Evolutionary conservation across 92 coral and sea anemone genomes (phyloP).

Genomic region (Palythoa caribaeorum): DNA sequence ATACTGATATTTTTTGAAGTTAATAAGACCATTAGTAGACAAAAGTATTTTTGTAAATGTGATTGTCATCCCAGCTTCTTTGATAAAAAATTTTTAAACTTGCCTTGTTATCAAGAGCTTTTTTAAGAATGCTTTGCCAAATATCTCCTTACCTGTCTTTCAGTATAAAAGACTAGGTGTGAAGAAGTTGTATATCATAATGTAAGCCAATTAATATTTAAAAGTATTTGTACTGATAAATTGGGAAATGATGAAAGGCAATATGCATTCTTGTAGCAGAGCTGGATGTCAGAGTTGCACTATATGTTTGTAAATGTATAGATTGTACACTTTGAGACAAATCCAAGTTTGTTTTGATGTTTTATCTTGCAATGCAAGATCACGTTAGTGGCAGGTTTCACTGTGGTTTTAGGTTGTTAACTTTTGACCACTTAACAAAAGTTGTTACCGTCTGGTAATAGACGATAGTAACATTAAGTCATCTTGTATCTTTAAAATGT

Average conservation of each 20-base stretch:
- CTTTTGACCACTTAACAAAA: background rate
- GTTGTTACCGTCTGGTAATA: conserved; percentile 45
- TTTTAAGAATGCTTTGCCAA: background rate
- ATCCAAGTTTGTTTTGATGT: conserved; percentile 42
- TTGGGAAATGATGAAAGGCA: background rate
- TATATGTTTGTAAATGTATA: conserved; percentile 2
- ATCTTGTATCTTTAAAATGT: background rate
- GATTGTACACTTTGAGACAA: conserved; percentile 34
- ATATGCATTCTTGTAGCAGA: background rate
- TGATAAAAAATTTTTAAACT: background rate
- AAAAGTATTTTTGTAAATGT: background rate
- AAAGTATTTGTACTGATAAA: background rate
- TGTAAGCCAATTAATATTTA: background rate
- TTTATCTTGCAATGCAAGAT: conserved; percentile 66
- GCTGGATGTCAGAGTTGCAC: conserved; percentile 20
- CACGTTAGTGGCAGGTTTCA: conserved; percentile 49
- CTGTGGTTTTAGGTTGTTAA: conserved; percentile 15
- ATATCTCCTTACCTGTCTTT: background rate
- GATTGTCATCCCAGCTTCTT: background rate
- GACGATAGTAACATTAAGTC: conserved; percentile 9
- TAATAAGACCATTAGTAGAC: background rate
- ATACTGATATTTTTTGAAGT: background rate
- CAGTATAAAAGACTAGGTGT: background rate
- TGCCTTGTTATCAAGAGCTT: background rate
- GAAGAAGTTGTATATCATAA: background rate